These are phyloP conservation scores for Brachionus plicatilis DNA, from an alignment of 1,140 invertebrate species.

Conservation along the genomic window DNA sequence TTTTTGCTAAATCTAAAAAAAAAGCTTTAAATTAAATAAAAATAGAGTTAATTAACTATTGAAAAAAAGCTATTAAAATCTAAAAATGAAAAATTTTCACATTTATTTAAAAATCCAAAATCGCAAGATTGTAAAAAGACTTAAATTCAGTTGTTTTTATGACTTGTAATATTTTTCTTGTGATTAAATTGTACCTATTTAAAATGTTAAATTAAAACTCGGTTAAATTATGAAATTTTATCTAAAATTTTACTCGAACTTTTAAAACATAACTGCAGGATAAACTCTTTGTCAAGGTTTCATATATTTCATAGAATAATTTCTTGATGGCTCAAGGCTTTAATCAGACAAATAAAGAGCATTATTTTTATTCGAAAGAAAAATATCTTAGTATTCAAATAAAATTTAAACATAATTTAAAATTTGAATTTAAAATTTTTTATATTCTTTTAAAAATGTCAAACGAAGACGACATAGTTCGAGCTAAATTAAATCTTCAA, in stretches of 20 bases:
- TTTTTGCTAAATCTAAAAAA: too few relatives aligned
- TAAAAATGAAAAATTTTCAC: too few relatives aligned
- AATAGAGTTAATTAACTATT: too few relatives aligned
- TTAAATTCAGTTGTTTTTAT: too few relatives aligned
- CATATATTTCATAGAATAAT: neutral
- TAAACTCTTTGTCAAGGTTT: neutral
- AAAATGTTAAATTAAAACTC: neutral
- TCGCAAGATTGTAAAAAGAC: too few relatives aligned
- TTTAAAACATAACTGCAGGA: neutral
- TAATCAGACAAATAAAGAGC: neutral
- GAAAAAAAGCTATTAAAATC: too few relatives aligned
- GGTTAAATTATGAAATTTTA: neutral
- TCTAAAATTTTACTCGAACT: neutral
- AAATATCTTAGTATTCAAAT: neutral
- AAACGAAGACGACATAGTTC: constrained; percentile 1
- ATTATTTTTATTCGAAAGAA: neutral
- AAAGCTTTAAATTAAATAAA: too few relatives aligned
- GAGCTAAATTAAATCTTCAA: constrained; percentile 32
- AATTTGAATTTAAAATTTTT: constrained; percentile 12
- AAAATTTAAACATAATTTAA: neutral
- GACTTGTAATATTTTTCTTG: too few relatives aligned
- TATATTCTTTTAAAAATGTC: neutral
- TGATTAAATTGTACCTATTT: neutral
- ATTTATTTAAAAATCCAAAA: too few relatives aligned
- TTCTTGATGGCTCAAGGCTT: neutral